Base-by-base conservation (phyloP, 2,797 vertebrate genomes). In the Oryzias sinensis region DNA sequence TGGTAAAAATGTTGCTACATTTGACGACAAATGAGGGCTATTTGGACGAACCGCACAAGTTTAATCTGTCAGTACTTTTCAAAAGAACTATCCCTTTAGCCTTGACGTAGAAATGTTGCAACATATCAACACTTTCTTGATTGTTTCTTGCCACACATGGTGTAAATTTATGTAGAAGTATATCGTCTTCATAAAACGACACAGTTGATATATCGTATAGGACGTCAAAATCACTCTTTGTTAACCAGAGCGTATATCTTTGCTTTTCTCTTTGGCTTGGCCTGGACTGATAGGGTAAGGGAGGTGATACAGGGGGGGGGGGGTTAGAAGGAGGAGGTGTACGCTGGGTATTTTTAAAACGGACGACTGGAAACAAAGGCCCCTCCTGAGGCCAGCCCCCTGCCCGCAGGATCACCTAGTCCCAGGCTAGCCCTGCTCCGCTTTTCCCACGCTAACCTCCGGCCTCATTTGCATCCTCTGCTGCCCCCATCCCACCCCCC, bases 401-500 rank as follows among this genome's bases (percentile, higher is more conserved):
- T 90, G 92, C 94, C 93, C 94, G 92, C 92, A 93, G 92, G 95
- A 95, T 95, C 96, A 97, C 94, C 95, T 96, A 95, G 94, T 93
- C 93, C 93, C 79, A 65, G 92, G 93, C 92, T 91, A 37, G 91
- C 92, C 90, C 93, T 90, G 93, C 94, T 94, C 92, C 92, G 72
- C 79, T 88, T 90, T 96, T 97, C 96, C 95, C 96, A 97, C 95
- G 94, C 95, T 96, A 96, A 97, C 95, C 95, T 93, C 92, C 82
- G 92, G 94, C 93, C 94, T 96, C 93, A 95, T 96, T 97, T 96
- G 94, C 94, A 96, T 98, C 93, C 91, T 69, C 79, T 80, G 92
- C 93, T 92, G 91, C 95, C 94, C 93, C 9, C 20, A 22, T 22
- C 20, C 20, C 20, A 2, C 20, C 20, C 20, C 20, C 20, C 20